Evolutionary conservation across 2,113 vertebrate species (phyloP).

Genomic region (Pachycephala philippinensis): DNA sequence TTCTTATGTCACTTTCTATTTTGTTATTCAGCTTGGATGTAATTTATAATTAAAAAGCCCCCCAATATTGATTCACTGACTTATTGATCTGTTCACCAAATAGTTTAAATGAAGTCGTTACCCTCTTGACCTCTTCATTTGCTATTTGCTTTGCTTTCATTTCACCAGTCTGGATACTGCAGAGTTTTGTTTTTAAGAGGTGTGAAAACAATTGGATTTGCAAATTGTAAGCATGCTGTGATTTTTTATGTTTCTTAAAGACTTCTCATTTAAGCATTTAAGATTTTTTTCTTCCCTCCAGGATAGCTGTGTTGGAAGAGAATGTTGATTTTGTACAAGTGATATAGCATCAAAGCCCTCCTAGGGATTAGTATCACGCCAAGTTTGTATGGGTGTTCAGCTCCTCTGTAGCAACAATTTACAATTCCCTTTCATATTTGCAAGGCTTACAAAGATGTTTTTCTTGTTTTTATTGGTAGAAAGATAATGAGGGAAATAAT

Average conservation of each 20-base stretch:
- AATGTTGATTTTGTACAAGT: background rate
- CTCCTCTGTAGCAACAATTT: background rate
- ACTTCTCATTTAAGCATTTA: background rate
- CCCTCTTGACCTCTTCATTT: background rate
- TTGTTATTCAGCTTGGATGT: background rate
- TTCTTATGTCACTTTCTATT: background rate
- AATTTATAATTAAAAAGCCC: conserved; percentile 1
- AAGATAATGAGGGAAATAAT: background rate
- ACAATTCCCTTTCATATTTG: background rate
- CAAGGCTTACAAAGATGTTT: background rate
- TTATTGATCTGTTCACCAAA: conserved; percentile 13
- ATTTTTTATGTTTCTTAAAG: background rate
- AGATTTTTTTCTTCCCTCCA: background rate
- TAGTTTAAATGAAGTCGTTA: conserved; percentile 25
- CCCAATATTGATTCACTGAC: background rate
- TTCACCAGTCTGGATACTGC: background rate
- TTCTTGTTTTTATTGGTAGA: background rate
- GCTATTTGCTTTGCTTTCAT: background rate
- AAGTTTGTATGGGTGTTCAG: background rate
- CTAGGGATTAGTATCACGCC: background rate
- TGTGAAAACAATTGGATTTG: background rate
- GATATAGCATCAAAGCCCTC: background rate
- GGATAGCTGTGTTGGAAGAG: background rate
- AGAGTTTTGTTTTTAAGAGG: background rate
- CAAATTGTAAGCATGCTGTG: background rate